Percentiles rank a stretch among this genome's conserved stretches.
phyloP scores from a whole-genome alignment of 37 sponge, comb jelly and placozoan species.

The Tethya wilhelma region DNA sequence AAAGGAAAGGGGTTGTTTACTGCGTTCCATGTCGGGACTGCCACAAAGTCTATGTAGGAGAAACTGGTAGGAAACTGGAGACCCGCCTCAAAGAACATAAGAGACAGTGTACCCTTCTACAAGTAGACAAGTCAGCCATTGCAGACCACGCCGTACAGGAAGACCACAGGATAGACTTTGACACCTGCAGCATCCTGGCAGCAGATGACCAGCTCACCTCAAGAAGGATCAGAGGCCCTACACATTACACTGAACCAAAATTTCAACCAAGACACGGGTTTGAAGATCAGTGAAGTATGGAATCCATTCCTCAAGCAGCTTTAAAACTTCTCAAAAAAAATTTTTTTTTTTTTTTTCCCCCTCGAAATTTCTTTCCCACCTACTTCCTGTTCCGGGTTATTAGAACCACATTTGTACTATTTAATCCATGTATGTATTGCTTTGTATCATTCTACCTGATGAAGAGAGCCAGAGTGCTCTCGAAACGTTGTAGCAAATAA shows the following conservation, averaged over 20 bases:
- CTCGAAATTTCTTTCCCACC: no score
- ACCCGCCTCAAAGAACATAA: not conserved
- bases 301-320: no score
- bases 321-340: no score
- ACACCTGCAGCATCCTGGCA: not conserved
- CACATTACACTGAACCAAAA: not conserved
- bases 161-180: not conserved
- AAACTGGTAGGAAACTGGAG: not conserved
- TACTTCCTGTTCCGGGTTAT: no score
- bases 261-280: not conserved
- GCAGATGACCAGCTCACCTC: not conserved
- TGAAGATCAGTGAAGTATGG: not conserved
- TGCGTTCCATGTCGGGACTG: slow-evolving; percentile 3
- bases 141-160: not conserved
- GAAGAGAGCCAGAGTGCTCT: no score
- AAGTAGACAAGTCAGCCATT: not conserved
- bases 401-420: no score
- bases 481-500: no score
- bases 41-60: not conserved
- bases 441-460: no score
- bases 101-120: not conserved
- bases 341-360: no score
- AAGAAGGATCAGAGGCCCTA: not conserved
- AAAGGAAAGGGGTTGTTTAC: slow-evolving; percentile 5
- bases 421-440: no score